Percentiles rank a stretch among this genome's conserved stretches.
Evolutionary conservation across 2,797 vertebrate species (phyloP).

Genomic region (Pelochelys cantorii): DNA sequence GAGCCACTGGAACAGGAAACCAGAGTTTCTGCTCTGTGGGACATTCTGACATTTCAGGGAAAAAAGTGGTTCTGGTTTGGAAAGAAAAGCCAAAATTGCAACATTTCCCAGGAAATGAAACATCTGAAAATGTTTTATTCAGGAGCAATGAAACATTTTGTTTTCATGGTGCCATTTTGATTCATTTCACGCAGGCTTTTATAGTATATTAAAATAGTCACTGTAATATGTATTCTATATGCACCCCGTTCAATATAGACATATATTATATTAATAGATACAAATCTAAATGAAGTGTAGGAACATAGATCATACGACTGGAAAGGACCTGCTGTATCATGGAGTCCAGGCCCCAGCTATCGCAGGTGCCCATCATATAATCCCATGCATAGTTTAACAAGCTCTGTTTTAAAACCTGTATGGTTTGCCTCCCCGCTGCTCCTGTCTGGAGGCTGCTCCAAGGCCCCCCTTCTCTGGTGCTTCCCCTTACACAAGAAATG

Average conservation of each 20-base stretch:
- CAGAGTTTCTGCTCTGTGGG: no score
- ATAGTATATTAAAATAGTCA: not conserved
- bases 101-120: rapidly evolving
- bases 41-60: not conserved
- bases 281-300: no score
- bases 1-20: no score
- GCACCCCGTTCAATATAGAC: no score
- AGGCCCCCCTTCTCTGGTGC: not conserved
- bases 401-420: not conserved
- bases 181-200: not conserved
- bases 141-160: rapidly evolving
- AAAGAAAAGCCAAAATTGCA: rapidly evolving
- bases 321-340: not conserved
- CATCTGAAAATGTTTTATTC: not conserved
- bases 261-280: no score
- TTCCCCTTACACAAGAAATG: not conserved
- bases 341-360: not conserved
- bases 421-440: not conserved
- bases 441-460: not conserved
- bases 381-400: not conserved
- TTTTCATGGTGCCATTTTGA: not conserved
- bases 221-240: not conserved
- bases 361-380: not conserved
- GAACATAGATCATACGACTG: no score
- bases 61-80: rapidly evolving